Evolutionary conservation across 2,888 invertebrate genomes (phyloP), one percentile per base, ranked within the genome.

Genomic region (Athetis lepigone): DNA sequence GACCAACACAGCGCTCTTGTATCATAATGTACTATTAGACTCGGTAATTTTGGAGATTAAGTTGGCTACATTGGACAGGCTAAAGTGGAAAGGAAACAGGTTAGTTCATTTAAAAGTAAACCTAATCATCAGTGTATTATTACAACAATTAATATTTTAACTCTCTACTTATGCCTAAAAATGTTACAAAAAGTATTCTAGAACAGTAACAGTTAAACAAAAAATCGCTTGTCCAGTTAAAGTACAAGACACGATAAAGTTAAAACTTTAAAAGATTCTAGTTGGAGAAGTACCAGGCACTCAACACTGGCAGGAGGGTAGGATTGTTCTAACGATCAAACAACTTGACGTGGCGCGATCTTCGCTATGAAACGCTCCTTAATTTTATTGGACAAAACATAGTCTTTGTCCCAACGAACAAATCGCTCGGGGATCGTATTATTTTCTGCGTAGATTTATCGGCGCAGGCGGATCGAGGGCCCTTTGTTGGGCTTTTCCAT

Each of bases 401-500:
- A 86, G 88, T 91, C 90, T 91, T 92, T 92, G 90, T 92, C 89
- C 88, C 85, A 85, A 84, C 82, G 89, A 88, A 92, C 93, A 92
- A 92, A 92, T 93, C 90, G 91, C 88, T 83, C 80, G 75, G 89
- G 90, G 90, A 91, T 91, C 90, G 92, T 91, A 93, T 93, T 94
- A 92, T 92, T 92, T 92, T 88, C 90, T 90, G 87, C 88, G 91
- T 91, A 92, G 93, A 94, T 94, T 93, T 94, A 94, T 94, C 86
- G 92, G 87, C 87, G 85, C 87, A 87, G 85, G 82, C 85, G 88
- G 89, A 89, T 90, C 88, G 90, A 86, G 86, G 88, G 86, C 89
- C 90, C 89, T 87, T 93, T 93, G 92, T 93, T 90, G 91, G 93
- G 90, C 79, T 91, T 91, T 90, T 88, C 88, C 91, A 92, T 93